Percentiles rank a stretch among this genome's conserved stretches.
These are phyloP conservation scores for Caretta caretta DNA, from an alignment of 2,113 vertebrate species.

Conservation along the genomic window DNA sequence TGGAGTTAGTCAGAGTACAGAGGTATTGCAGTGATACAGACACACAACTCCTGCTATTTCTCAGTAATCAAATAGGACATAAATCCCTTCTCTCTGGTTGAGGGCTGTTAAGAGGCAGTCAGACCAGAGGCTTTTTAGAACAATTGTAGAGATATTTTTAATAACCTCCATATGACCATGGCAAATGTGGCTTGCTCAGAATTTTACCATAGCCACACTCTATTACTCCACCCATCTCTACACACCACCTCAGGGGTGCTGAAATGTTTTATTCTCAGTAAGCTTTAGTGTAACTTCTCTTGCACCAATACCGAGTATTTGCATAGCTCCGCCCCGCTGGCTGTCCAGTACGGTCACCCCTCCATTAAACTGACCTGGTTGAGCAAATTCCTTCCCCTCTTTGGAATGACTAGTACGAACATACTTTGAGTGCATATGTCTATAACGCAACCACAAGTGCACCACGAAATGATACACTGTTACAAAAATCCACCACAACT, in stretches of 20 bases:
- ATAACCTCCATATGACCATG: not conserved
- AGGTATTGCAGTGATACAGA: rapidly evolving
- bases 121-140: not conserved
- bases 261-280: not conserved
- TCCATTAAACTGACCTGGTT: not conserved
- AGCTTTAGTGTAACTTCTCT: not conserved
- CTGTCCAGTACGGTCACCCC: not conserved
- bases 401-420: not conserved
- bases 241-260: not conserved
- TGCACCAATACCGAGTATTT: rapidly evolving
- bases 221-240: not conserved
- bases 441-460: not conserved
- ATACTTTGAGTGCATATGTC: rapidly evolving
- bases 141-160: not conserved
- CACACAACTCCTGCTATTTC: not conserved
- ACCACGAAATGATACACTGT: not conserved
- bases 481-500: rapidly evolving
- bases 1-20: not conserved
- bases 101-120: not conserved
- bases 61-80: not conserved
- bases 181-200: not conserved
- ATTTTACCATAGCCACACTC: not conserved
- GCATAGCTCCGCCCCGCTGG: not conserved
- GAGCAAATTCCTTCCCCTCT: too few species aligned
- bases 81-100: not conserved